A percentile compares a stretch with the other conserved stretches of the same genome.
phyloP scores from a whole-genome alignment of 2,113 vertebrate genomes.

The Corvus cornix region DNA sequence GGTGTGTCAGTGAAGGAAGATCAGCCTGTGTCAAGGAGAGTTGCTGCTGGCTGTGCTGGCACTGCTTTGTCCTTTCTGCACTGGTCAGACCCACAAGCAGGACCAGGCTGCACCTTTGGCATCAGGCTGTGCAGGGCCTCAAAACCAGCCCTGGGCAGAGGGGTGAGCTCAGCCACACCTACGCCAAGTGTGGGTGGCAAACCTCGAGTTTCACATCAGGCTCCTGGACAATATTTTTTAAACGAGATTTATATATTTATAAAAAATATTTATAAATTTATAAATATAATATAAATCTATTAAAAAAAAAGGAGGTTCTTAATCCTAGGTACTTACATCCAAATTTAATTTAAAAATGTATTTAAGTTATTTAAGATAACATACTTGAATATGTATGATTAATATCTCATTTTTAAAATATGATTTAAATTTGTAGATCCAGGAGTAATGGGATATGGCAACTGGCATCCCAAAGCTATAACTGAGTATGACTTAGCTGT shows the following conservation, averaged over 20 bases:
- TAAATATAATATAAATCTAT: background rate
- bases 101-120: background rate
- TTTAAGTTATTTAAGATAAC: background rate
- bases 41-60: background rate
- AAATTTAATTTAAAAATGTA: background rate
- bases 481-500: background rate
- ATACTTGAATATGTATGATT: background rate
- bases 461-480: background rate
- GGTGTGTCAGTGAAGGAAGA: background rate
- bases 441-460: background rate
- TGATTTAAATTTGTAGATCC: background rate
- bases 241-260: background rate
- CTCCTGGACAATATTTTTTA: background rate
- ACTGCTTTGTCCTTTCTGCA: background rate
- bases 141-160: rapidly evolving
- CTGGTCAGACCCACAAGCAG: background rate
- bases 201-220: background rate
- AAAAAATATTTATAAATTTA: background rate
- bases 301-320: background rate
- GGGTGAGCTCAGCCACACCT: rapidly evolving
- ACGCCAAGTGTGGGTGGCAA: rapidly evolving
- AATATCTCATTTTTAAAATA: background rate
- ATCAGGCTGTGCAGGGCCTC: background rate
- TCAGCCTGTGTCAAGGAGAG: background rate
- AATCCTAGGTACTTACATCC: background rate